Evolutionary conservation across 2,888 invertebrate species (phyloP).

Genomic region (Acanthopleura granulata): DNA sequence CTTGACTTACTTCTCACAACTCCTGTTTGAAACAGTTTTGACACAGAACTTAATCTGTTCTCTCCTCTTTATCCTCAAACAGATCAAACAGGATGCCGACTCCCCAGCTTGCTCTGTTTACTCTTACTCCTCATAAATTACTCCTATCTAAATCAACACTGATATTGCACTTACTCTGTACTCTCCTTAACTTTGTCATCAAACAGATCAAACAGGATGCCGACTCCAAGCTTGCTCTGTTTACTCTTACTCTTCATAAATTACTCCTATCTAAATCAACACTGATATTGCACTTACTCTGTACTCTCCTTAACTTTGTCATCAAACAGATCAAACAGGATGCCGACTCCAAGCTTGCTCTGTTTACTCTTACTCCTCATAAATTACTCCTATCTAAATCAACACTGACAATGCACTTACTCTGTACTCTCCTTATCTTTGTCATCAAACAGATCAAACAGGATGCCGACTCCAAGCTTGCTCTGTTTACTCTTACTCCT

Average conservation of each 20-base stretch:
- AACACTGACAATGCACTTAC: constrained; percentile 35
- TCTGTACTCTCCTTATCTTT: constrained; percentile 48
- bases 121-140: too few species aligned
- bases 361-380: too few species aligned
- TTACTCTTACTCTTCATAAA: neutral
- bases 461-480: constrained; percentile 79
- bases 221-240: constrained; percentile 78
- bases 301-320: constrained; percentile 52
- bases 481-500: too few species aligned
- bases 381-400: too few species aligned
- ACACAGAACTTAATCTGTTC: constrained; percentile 38
- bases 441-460: constrained; percentile 71
- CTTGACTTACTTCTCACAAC: too few species aligned
- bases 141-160: too few species aligned
- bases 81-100: constrained; percentile 76
- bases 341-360: constrained; percentile 78
- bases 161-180: constrained; percentile 39
- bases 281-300: constrained; percentile 33
- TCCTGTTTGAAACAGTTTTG: too few species aligned
- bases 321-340: constrained; percentile 73
- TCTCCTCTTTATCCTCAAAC: constrained; percentile 54
- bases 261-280: neutral
- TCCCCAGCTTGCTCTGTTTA: constrained; percentile 76
- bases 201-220: constrained; percentile 74
- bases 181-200: constrained; percentile 56